Conservation (phyloP, 2,797 vertebrate genomes). For the Danionella dracula region DNA sequence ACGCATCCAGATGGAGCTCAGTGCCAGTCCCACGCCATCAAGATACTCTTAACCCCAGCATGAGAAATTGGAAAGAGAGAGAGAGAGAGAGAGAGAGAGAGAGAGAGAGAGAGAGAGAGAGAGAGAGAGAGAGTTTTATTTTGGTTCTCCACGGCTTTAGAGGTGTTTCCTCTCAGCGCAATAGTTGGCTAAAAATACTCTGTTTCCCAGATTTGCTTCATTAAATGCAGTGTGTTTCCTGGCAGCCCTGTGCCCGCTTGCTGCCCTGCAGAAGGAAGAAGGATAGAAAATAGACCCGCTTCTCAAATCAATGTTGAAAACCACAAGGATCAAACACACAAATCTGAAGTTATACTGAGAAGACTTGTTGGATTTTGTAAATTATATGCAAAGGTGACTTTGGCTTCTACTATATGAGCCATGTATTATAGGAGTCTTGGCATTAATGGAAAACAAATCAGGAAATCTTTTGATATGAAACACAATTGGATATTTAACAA, state of each 20-base stretch:
- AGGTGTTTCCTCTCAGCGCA: conserved; percentile 59
- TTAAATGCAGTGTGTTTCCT: conserved; percentile 63
- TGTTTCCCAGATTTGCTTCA: conserved; percentile 64
- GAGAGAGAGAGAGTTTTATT: conserved; percentile 2
- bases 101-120: neutral
- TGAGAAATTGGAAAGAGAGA: too few species aligned
- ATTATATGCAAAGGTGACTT: too few species aligned
- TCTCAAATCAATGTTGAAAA: neutral
- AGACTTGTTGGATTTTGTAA: neutral
- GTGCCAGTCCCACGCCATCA: neutral
- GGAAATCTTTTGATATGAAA: too few species aligned
- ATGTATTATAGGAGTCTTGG: too few species aligned
- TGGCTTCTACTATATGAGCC: too few species aligned
- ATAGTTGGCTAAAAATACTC: conserved; percentile 64
- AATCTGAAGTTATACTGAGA: conserved; percentile 5
- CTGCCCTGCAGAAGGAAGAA: conserved; percentile 45
- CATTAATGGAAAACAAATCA: too few species aligned
- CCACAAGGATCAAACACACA: neutral
- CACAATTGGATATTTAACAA: too few species aligned
- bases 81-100: conserved; percentile 8
- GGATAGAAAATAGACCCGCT: conserved; percentile 27
- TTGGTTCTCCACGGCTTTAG: conserved; percentile 38
- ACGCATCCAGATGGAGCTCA: neutral
- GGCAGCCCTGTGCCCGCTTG: conserved; percentile 50
- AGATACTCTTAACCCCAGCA: neutral